These are phyloP conservation scores for Busseola fusca DNA, from an alignment of 2,888 invertebrate genomes.

Conservation along the genomic window DNA sequence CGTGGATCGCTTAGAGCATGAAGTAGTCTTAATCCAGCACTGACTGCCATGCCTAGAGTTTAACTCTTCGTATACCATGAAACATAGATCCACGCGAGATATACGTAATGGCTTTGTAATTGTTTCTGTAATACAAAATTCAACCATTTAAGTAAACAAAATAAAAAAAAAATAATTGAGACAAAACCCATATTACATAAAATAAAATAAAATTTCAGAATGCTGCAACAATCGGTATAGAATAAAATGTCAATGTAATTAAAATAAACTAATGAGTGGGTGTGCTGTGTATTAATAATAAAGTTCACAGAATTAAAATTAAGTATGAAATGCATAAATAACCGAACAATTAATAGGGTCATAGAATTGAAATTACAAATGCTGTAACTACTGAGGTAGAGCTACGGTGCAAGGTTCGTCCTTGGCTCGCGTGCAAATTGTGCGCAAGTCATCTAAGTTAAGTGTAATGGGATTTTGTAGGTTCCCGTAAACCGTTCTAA, in stretches of 20 bases:
- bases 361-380: not conserved
- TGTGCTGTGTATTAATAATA: not conserved
- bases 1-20: too few species aligned
- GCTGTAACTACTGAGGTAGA: not conserved
- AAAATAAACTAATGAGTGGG: not conserved
- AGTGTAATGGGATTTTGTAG: constrained; percentile 40
- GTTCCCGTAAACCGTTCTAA: constrained; percentile 43
- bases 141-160: too few species aligned
- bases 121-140: too few species aligned
- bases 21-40: too few species aligned
- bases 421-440: constrained; percentile 30
- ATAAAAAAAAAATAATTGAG: too few species aligned
- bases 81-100: too few species aligned
- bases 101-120: too few species aligned
- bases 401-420: not conserved
- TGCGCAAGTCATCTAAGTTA: constrained; percentile 46
- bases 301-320: not conserved
- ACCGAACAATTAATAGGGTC: not conserved
- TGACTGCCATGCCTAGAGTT: not conserved
- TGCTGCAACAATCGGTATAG: not conserved
- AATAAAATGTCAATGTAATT: not conserved
- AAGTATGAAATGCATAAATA: not conserved
- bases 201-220: not conserved
- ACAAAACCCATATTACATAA: not conserved
- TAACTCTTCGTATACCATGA: too few species aligned